Evolutionary conservation across 2,888 invertebrate species (phyloP), one percentile per base, ranked within the genome.

Genomic region (Acronicta aceris): DNA sequence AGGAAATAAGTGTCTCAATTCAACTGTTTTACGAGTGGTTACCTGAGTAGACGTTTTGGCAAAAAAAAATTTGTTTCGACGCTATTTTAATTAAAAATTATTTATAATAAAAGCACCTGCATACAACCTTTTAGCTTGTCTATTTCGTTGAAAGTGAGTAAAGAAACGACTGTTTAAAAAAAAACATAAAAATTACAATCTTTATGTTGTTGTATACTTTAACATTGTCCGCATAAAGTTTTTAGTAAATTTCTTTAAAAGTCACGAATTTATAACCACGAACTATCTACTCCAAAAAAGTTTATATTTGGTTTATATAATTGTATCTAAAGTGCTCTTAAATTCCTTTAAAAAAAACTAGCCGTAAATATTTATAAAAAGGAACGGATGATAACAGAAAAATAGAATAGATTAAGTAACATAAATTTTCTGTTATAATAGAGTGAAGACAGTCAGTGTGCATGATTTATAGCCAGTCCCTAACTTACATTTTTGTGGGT

Each of bases 361-460:
- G 27, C 8, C 15, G 17, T 51, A 51, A 65, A 41, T 51, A 43
- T 51, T 38, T 47, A 40, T 25, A 13, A n/a, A 40, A 27, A 61
- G 17, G 21, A 9, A 52, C 6, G 30, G 21, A 52, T 47, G 15
- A 41, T n/a, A 50, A 38, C n/a, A 30, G 15, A 42, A 47, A 25
- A 53, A 51, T 45, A 54, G n/a, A 51, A 57, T 43, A 50, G 36
- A 60, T 47, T 10, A 27, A 50, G 46, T 21, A 15, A 56, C 40
- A 65, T 50, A 51, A 40, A 65, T 65, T 69, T 58, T 10, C 60
- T 17, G 46, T 45, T 43, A 48, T 46, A 58, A 54, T 61, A 52
- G 49, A 67, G 16, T 43, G 38, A 33, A 63, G 30, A 63, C 21
- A 40, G 48, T 10, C 46, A 55, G 50, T 51, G 53, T 42, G 25